phyloP scores from a whole-genome alignment of 2,113 vertebrate species.

The Leptobrachium leishanense region DNA sequence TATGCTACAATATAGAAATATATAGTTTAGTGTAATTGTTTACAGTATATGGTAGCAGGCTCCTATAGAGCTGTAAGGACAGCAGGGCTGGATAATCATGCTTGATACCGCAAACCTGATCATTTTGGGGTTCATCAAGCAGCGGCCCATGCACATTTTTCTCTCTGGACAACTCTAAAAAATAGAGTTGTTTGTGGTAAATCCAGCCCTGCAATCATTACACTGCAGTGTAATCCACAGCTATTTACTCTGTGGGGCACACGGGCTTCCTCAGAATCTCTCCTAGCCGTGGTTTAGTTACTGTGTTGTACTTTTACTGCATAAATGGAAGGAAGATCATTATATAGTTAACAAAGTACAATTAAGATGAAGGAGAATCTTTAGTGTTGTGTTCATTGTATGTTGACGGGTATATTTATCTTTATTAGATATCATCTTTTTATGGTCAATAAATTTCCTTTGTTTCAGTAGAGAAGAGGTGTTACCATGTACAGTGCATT shows the following conservation, averaged over 20 bases:
- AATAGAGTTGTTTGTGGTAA: too few species aligned
- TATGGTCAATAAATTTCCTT: conserved; percentile 3
- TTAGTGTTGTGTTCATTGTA: conserved; percentile 17
- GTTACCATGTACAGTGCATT: too few species aligned
- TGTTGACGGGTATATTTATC: conserved; percentile 19
- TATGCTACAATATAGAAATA: neutral
- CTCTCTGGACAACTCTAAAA: too few species aligned
- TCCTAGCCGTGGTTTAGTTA: conserved; percentile 11
- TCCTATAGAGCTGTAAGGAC: neutral
- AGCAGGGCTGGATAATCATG: too few species aligned
- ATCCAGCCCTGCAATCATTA: too few species aligned
- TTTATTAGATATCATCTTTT: conserved; percentile 11
- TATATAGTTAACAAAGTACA: too few species aligned
- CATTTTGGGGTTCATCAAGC: too few species aligned
- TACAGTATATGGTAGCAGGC: conserved; percentile 1
- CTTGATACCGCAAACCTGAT: too few species aligned
- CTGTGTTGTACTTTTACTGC: conserved; percentile 1
- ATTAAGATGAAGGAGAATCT: neutral
- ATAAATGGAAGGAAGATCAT: neutral
- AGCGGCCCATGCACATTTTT: too few species aligned
- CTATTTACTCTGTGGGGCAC: too few species aligned
- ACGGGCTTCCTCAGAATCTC: neutral
- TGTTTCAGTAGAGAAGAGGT: too few species aligned
- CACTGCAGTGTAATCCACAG: neutral
- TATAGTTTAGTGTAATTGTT: conserved; percentile 2